Evolutionary conservation across 2,113 vertebrate genomes (phyloP).

Genomic region (Romanogobio albipinnatus): DNA sequence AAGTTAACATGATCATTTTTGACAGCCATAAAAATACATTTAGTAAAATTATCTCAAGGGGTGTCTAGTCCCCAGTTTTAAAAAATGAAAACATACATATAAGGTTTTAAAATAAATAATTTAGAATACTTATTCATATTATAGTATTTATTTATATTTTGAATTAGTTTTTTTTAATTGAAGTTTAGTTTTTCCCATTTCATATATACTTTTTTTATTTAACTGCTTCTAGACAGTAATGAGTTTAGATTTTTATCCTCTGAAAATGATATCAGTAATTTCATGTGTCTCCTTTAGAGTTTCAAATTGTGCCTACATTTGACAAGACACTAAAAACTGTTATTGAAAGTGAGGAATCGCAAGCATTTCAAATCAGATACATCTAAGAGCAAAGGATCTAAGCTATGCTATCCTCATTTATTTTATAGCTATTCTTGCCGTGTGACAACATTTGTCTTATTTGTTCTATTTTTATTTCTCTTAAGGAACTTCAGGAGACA

Average conservation of each 20-base stretch:
- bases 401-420: neutral
- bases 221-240: neutral
- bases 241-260: neutral
- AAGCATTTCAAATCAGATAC: neutral
- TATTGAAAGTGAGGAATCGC: neutral
- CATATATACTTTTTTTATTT: neutral
- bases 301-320: neutral
- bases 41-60: no score
- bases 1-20: no score
- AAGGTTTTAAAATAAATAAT: no score
- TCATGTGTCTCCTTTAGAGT: neutral
- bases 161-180: no score
- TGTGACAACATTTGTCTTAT: neutral
- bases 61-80: no score
- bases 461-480: neutral
- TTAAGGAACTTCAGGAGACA: neutral
- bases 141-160: no score
- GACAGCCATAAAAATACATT: no score
- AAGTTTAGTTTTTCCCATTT: neutral
- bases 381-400: neutral
- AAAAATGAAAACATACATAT: no score
- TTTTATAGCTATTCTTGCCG: neutral
- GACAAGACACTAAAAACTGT: neutral
- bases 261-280: neutral
- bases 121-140: no score